These are phyloP conservation scores for Pionites leucogaster DNA, from an alignment of 2,113 vertebrate genomes.

Conservation along the genomic window DNA sequence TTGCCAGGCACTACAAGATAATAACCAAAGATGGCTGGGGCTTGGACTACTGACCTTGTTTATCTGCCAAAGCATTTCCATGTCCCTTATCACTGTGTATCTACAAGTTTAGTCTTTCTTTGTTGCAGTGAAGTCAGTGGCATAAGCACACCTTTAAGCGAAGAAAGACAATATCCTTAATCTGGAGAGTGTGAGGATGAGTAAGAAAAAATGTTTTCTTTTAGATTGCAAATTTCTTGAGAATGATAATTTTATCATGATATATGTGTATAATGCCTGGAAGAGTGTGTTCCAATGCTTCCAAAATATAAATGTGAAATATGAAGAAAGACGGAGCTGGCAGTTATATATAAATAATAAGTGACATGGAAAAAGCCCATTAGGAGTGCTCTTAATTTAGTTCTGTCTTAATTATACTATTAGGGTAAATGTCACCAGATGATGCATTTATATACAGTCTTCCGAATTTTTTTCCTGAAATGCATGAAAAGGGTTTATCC, in stretches of 20 bases:
- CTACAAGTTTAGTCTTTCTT: neutral
- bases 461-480: neutral
- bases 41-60: neutral
- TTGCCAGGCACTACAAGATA: neutral
- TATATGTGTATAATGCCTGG: neutral
- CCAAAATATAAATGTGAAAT: constrained; percentile 11
- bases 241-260: neutral
- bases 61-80: neutral
- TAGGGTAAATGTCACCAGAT: constrained; percentile 46
- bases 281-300: neutral
- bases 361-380: constrained; percentile 20
- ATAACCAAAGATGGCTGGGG: neutral
- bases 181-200: accelerated
- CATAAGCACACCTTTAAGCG: neutral
- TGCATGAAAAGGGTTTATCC: neutral
- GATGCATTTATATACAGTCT: neutral
- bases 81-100: neutral
- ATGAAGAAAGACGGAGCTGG: neutral
- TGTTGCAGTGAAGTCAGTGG: neutral
- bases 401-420: constrained; percentile 39
- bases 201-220: neutral
- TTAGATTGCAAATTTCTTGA: neutral
- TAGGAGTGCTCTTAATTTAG: constrained; percentile 31
- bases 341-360: constrained; percentile 15
- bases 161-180: neutral